Evolutionary conservation across 2,888 invertebrate species (phyloP).

Genomic region (Oxycera nigricornis): DNA sequence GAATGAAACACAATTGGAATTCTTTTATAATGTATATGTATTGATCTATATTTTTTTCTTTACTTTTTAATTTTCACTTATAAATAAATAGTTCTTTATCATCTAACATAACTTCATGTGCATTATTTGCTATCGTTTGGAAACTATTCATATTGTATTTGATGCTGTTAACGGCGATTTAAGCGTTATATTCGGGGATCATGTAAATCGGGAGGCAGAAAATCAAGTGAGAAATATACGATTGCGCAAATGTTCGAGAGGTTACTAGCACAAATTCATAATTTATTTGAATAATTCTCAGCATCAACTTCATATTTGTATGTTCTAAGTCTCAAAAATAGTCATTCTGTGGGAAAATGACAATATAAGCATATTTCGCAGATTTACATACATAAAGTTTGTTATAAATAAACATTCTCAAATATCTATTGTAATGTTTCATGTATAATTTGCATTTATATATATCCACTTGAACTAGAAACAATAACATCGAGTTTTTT

Average conservation of each 20-base stretch:
- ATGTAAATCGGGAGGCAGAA: neutral
- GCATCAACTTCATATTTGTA: neutral
- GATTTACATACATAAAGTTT: neutral
- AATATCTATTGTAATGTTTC: neutral
- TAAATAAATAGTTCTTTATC: conserved; percentile 2
- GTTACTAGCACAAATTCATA: neutral
- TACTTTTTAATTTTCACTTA: conserved; percentile 1
- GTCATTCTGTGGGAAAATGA: neutral
- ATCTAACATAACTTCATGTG: conserved; percentile 2
- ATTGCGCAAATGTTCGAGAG: neutral
- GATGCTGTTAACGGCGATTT: conserved; percentile 5
- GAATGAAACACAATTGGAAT: no score
- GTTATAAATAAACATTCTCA: conserved; percentile 1
- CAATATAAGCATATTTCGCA: conserved; percentile 7
- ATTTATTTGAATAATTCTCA: neutral
- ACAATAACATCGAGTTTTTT: neutral
- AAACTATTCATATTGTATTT: neutral
- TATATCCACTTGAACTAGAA: neutral
- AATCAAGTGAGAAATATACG: neutral
- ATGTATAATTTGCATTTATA: conserved; percentile 14
- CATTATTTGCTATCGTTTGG: neutral
- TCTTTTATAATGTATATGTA: no score
- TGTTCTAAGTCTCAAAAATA: conserved; percentile 8
- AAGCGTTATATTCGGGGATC: conserved; percentile 15
- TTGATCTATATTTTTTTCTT: neutral